Evolutionary conservation across 2,797 vertebrate species (phyloP).

Genomic region (Pangasius macronema): DNA sequence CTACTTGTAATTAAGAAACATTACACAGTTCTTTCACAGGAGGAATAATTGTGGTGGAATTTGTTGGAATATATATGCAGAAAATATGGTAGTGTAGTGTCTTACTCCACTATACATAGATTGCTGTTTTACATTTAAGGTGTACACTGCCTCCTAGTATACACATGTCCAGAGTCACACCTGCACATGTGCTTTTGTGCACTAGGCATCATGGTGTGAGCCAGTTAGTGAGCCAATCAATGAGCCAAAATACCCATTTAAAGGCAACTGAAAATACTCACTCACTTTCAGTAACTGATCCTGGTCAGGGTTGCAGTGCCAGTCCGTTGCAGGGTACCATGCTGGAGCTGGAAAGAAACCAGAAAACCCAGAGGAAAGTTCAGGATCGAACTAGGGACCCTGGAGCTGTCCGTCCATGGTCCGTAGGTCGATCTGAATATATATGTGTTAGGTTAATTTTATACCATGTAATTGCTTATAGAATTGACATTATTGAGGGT

Average conservation of each 20-base stretch:
- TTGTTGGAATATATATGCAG: background rate
- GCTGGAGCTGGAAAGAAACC: background rate
- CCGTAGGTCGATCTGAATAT: background rate
- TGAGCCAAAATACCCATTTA: background rate
- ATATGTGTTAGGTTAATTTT: background rate
- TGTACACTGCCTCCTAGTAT: background rate
- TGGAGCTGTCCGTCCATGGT: background rate
- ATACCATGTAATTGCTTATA: background rate
- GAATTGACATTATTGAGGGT: background rate
- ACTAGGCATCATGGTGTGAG: background rate
- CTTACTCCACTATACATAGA: background rate
- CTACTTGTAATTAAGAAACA: background rate
- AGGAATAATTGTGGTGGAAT: background rate
- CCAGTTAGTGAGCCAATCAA: background rate
- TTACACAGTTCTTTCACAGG: background rate
- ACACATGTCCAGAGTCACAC: too few species aligned
- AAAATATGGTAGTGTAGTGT: background rate
- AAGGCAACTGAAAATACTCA: background rate
- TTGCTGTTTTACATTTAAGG: background rate
- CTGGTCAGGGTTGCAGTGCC: background rate
- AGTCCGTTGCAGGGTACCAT: background rate
- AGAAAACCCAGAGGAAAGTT: too few species aligned
- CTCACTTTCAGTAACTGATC: background rate
- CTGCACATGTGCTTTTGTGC: background rate
- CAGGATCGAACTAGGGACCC: too few species aligned